Conservation (phyloP, 2,113 vertebrate species). For the Capreolus pygargus region DNA sequence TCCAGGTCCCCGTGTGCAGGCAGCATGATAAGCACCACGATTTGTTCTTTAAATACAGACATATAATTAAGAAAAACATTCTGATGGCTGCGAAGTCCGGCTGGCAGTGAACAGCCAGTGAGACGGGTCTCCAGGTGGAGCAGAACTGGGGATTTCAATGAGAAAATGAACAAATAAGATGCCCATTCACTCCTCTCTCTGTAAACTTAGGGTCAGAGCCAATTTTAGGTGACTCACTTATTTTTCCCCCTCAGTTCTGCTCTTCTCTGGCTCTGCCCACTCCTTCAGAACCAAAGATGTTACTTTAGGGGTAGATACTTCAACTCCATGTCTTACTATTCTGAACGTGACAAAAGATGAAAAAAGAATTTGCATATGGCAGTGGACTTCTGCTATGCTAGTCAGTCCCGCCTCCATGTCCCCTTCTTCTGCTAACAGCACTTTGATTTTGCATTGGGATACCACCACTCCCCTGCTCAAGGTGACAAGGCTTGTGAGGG, state of each 20-base stretch:
- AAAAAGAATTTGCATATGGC: not conserved
- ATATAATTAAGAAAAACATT: slow-evolving; percentile 70
- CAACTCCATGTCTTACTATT: not conserved
- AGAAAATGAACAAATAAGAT: not conserved
- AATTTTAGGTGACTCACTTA: not conserved
- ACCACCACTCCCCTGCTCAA: not conserved
- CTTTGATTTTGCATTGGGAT: not conserved
- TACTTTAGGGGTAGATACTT: not conserved
- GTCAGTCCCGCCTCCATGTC: too few species aligned
- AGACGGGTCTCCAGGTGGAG: not conserved
- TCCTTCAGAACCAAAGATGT: not conserved
- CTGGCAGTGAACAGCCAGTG: not conserved
- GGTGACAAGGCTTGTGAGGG: not conserved
- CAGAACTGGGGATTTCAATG: not conserved
- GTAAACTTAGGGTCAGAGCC: not conserved
- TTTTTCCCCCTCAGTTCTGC: not conserved
- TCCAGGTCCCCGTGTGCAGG: slow-evolving; percentile 71
- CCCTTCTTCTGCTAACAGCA: not conserved
- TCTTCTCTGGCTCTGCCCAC: not conserved
- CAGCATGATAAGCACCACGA: slow-evolving; percentile 75
- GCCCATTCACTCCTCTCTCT: not conserved
- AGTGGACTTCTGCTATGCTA: not conserved
- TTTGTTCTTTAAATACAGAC: slow-evolving; percentile 64
- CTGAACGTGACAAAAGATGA: not conserved
- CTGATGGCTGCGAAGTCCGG: slow-evolving; percentile 45